Conservation (phyloP, 2,113 vertebrate species). For the Psophia crepitans region DNA sequence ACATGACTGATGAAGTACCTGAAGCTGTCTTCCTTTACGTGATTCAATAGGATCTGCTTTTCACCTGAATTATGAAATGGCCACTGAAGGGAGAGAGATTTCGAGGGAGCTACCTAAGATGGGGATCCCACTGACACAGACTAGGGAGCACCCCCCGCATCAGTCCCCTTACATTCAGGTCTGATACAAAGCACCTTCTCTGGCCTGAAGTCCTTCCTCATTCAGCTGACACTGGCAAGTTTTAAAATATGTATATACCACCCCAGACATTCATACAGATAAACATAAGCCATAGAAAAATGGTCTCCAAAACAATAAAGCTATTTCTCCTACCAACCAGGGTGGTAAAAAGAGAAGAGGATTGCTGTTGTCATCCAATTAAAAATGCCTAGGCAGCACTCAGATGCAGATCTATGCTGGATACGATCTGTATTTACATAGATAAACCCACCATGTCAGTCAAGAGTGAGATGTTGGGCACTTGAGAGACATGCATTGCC, state of each 20-base stretch:
- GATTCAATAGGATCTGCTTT: background rate
- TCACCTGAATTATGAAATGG: background rate
- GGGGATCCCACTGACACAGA: background rate
- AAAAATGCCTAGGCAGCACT: background rate
- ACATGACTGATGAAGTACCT: background rate
- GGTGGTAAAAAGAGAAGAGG: background rate
- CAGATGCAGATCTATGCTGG: background rate
- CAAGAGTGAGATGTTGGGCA: background rate
- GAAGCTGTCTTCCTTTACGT: background rate
- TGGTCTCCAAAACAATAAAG: background rate
- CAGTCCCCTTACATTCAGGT: background rate
- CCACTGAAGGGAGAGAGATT: background rate
- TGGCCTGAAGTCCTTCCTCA: background rate
- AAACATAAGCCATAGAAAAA: background rate
- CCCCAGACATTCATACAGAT: background rate
- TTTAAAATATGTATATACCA: background rate
- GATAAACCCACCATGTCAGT: background rate
- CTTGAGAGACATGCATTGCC: background rate
- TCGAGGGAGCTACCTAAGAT: background rate
- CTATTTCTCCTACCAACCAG: background rate
- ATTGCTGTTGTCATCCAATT: background rate
- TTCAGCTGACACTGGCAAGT: background rate
- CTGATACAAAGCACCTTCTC: fast-evolving
- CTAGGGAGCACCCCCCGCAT: fast-evolving
- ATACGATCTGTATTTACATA: background rate